A percentile compares a stretch with the other conserved stretches of the same genome.
Conservation (phyloP, 2,888 invertebrate species). For the Caenorhabditis zanzibari region DNA sequence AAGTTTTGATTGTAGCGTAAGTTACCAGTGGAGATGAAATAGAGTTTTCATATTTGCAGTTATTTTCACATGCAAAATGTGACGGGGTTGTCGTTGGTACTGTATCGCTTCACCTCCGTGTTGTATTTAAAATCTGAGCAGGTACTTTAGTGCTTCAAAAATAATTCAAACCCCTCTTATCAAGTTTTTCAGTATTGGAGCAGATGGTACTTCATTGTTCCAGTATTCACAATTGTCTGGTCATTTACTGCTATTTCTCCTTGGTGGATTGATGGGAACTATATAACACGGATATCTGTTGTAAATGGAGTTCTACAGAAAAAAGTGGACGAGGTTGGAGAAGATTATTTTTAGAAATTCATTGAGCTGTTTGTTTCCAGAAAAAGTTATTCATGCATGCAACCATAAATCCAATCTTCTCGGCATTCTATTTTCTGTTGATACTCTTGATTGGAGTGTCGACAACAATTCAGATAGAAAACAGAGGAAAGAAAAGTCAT, state of each 20-base stretch:
- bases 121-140: conserved; percentile 34
- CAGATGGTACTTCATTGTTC: conserved; percentile 24
- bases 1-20: not conserved
- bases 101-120: conserved; percentile 32
- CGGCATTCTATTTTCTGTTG: conserved; percentile 55
- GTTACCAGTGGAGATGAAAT: not conserved
- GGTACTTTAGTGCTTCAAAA: not conserved
- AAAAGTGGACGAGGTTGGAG: conserved; percentile 12
- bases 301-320: not conserved
- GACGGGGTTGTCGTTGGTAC: conserved; percentile 36
- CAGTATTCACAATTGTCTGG: conserved; percentile 16
- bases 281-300: not conserved
- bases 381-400: conserved; percentile 1
- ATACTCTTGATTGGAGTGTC: conserved; percentile 39
- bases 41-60: conserved; percentile 8
- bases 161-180: no score
- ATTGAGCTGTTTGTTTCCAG: not conserved
- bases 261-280: conserved; percentile 29
- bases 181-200: conserved; percentile 44
- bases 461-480: conserved; percentile 25
- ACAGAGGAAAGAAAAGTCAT: conserved; percentile 18
- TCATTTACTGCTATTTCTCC: conserved; percentile 22
- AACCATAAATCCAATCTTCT: conserved; percentile 31
- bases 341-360: not conserved
- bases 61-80: conserved; percentile 60